Evolutionary conservation across 2,797 vertebrate species (phyloP).

Genomic region (Myotis daubentonii): DNA sequence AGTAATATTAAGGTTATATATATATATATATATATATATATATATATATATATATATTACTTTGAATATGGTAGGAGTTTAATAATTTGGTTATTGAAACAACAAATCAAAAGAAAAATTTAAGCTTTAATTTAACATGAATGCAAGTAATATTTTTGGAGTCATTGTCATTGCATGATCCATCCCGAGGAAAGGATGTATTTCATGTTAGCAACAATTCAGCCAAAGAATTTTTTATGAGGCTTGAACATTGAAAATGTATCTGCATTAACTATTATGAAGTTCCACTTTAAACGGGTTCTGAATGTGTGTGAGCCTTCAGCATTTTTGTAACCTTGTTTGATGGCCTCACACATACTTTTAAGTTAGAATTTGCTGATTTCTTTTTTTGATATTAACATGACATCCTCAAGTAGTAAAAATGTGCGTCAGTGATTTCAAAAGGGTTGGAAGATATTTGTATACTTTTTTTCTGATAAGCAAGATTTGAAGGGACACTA

Average conservation of each 20-base stretch:
- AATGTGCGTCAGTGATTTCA: background rate
- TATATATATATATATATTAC: background rate
- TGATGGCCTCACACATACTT: background rate
- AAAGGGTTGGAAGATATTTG: background rate
- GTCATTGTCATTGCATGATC: background rate
- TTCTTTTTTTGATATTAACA: background rate
- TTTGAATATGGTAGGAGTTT: background rate
- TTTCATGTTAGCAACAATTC: slow-evolving; percentile 32
- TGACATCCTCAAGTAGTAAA: background rate
- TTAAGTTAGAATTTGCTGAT: background rate
- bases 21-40: background rate
- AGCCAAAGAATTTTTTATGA: slow-evolving; percentile 5
- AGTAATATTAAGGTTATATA: background rate
- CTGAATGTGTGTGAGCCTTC: background rate
- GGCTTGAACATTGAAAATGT: background rate
- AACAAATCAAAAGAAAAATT: slow-evolving; percentile 18
- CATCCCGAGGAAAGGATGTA: background rate
- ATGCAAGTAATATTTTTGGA: background rate
- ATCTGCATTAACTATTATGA: background rate
- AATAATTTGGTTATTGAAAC: slow-evolving; percentile 33
- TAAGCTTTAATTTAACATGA: background rate
- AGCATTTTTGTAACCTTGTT: background rate
- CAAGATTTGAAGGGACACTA: background rate
- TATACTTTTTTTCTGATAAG: background rate
- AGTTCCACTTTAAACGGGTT: background rate